phyloP scores from a whole-genome alignment of 2,113 vertebrate species.

The Parus major region DNA sequence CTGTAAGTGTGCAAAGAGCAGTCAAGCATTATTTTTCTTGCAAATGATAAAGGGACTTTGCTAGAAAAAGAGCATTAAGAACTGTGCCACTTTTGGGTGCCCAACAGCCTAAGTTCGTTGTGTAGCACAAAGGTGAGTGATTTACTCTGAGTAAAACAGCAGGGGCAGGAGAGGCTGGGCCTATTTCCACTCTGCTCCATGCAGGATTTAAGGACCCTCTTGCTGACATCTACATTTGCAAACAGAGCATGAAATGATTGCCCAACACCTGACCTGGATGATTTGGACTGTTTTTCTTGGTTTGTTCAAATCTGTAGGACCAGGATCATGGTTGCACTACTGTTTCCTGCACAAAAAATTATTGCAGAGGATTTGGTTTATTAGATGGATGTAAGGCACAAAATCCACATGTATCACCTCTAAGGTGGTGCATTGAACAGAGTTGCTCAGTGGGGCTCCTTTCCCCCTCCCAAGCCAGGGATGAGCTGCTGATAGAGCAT shows the following conservation, averaged over 20 bases:
- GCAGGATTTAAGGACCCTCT: background rate
- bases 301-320: background rate
- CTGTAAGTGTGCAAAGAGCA: background rate
- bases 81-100: rapidly evolving
- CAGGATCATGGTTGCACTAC: background rate
- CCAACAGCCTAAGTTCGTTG: background rate
- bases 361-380: background rate
- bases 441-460: background rate
- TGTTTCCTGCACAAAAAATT: background rate
- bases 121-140: rapidly evolving
- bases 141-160: background rate
- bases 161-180: background rate
- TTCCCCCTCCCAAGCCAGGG: background rate
- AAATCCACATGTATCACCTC: background rate
- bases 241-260: background rate
- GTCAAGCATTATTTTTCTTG: background rate
- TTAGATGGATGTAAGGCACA: background rate
- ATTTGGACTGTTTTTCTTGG: background rate
- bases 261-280: rapidly evolving
- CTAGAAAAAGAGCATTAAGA: background rate
- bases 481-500: background rate
- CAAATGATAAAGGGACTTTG: background rate
- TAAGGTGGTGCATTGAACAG: background rate
- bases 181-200: background rate
- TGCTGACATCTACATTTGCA: background rate